A percentile compares a stretch with the other conserved stretches of the same genome.
These are phyloP conservation scores for Palythoa grandis DNA, from an alignment of 92 coral and sea anemone species.

Conservation along the genomic window DNA sequence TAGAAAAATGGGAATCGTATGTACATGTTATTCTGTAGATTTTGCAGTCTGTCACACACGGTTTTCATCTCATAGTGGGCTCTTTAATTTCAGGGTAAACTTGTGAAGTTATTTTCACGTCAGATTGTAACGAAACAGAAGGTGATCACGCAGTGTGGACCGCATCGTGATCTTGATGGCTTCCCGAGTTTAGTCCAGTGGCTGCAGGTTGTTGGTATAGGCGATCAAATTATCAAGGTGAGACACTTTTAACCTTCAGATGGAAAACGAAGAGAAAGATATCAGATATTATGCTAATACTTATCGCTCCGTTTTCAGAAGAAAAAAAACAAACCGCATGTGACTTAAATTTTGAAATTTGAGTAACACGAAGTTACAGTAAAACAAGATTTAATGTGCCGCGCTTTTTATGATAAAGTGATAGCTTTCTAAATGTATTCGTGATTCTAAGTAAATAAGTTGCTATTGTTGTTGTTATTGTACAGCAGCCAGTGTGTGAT, in stretches of 20 bases:
- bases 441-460: no score
- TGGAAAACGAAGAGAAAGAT: no score
- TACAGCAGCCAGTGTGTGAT: no score
- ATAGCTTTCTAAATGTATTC: no score
- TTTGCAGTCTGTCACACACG: not conserved
- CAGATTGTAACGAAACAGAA: conserved; percentile 86
- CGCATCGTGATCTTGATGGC: conserved; percentile 62
- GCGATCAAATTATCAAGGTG: conserved; percentile 80
- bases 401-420: not conserved
- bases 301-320: not conserved
- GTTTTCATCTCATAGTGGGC: not conserved
- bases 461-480: no score
- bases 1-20: conserved; percentile 14
- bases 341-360: not conserved
- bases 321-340: no score
- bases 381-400: not conserved
- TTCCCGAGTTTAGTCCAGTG: conserved; percentile 90
- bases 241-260: not conserved
- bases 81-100: conserved; percentile 72
- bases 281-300: not conserved
- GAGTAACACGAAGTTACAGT: not conserved
- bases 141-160: conserved; percentile 58
- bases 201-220: conserved; percentile 91
- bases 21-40: conserved; percentile 20
- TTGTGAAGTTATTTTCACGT: conserved; percentile 92